Evolutionary conservation across 2,113 vertebrate species (phyloP).

Genomic region (Euleptes europaea): DNA sequence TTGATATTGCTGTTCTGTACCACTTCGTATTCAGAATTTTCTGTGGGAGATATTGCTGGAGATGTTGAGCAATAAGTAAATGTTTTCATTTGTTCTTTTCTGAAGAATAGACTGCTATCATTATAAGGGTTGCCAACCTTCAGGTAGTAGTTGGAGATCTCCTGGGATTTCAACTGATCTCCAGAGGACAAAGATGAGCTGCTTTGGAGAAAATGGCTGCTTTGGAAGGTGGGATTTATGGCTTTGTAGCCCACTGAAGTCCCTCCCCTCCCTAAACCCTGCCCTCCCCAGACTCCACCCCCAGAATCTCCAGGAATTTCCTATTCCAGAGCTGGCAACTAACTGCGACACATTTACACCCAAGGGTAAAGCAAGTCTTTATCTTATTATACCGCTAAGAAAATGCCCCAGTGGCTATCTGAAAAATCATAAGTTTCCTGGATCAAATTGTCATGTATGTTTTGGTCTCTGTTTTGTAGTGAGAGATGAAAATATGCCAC

Average conservation of each 20-base stretch:
- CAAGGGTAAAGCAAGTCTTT: background rate
- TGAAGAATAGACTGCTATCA: background rate
- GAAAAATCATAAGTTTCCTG: background rate
- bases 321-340: too few species aligned
- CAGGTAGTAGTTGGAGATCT: too few species aligned
- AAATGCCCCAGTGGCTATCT: background rate
- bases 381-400: background rate
- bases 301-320: too few species aligned
- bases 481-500: background rate
- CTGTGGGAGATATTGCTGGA: background rate
- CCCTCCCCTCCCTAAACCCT: too few species aligned
- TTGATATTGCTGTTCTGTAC: background rate
- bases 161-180: too few species aligned
- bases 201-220: too few species aligned
- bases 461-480: background rate
- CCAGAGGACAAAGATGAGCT: too few species aligned
- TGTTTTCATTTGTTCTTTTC: background rate
- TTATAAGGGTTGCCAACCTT: too few species aligned
- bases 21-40: background rate
- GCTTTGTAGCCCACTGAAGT: too few species aligned
- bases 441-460: background rate
- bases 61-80: background rate
- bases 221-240: too few species aligned
- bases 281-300: too few species aligned
- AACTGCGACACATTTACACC: background rate